A percentile compares a stretch with the other conserved stretches of the same genome.
phyloP scores from a whole-genome alignment of 2,888 invertebrate genomes.

The Drosophila mimetica region DNA sequence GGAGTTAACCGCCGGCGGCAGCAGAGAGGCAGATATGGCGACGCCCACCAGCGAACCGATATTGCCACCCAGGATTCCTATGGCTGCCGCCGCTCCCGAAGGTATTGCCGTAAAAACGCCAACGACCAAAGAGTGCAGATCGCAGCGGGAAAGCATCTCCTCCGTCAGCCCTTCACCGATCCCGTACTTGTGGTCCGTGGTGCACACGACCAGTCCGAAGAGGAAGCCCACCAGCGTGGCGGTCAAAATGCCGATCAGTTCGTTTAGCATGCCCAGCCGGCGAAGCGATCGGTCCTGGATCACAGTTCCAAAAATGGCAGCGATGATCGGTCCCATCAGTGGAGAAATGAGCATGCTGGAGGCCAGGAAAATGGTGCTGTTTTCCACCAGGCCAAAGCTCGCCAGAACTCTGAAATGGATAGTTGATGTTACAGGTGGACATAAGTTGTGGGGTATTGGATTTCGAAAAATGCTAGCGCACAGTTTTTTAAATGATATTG shows the following conservation, averaged over 20 bases:
- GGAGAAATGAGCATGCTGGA: conserved; percentile 93
- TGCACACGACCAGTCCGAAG: conserved; percentile 87
- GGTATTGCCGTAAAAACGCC: conserved; percentile 91
- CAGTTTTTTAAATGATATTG: background rate
- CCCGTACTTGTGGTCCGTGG: conserved; percentile 86
- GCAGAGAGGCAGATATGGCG: conserved; percentile 91
- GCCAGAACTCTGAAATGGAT: conserved; percentile 87
- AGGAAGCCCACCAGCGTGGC: conserved; percentile 89
- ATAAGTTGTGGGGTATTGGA: background rate
- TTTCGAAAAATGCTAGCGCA: background rate
- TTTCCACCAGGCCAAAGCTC: conserved; percentile 90
- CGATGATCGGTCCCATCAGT: conserved; percentile 92
- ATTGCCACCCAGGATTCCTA: conserved; percentile 91
- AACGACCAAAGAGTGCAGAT: conserved; percentile 88
- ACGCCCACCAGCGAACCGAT: conserved; percentile 92
- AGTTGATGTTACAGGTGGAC: background rate
- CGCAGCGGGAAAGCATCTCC: conserved; percentile 89
- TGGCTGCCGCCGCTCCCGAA: conserved; percentile 91
- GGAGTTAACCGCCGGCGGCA: conserved; percentile 93
- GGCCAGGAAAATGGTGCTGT: conserved; percentile 90
- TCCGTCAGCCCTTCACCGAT: conserved; percentile 87
- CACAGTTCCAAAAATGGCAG: conserved; percentile 90
- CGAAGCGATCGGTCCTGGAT: conserved; percentile 88
- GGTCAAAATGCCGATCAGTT: conserved; percentile 88
- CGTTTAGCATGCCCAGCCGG: conserved; percentile 88